Percentiles rank a stretch among this genome's conserved stretches.
These are phyloP conservation scores for Enteromius viviparus DNA, from an alignment of 2,797 vertebrate species.

Conservation along the genomic window DNA sequence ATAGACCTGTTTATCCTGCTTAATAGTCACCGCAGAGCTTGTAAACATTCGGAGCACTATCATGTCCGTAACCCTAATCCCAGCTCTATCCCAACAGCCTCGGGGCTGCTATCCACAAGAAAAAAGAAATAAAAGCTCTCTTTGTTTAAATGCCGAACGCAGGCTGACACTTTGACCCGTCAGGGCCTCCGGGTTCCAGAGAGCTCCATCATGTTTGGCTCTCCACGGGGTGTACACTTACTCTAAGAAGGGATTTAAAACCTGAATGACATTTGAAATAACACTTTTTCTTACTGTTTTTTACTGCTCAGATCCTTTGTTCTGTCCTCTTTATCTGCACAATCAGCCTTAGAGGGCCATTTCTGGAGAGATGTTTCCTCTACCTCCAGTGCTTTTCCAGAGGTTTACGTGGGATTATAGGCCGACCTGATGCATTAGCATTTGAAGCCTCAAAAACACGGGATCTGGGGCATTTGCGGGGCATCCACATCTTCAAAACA, in stretches of 20 bases:
- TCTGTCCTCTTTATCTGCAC: background rate
- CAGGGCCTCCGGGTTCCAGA: conserved; percentile 6
- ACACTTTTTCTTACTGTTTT: conserved; percentile 9
- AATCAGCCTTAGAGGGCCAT: conserved; percentile 4
- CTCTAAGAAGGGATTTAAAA: conserved; percentile 33
- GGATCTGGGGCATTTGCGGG: conserved; percentile 6
- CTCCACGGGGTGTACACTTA: background rate
- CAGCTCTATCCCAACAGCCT: conserved; percentile 19
- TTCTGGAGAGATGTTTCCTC: conserved; percentile 18
- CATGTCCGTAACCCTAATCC: conserved; percentile 8
- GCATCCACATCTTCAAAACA: conserved; percentile 21
- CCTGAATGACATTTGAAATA: conserved; percentile 22
- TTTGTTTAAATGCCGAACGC: conserved; percentile 36
- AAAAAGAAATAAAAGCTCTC: conserved; percentile 32
- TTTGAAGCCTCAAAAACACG: conserved; percentile 22
- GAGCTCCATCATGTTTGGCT: conserved; percentile 25
- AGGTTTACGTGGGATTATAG: conserved; percentile 24
- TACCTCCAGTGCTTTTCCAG: background rate
- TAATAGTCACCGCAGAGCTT: background rate
- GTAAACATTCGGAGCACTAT: conserved; percentile 14
- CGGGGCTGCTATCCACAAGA: background rate
- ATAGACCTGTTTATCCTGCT: background rate
- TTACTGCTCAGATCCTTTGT: background rate
- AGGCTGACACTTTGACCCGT: conserved; percentile 41
- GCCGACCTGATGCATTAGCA: conserved; percentile 8